Conservation (phyloP, 2,888 invertebrate species). For the Euzetes globulus region DNA sequence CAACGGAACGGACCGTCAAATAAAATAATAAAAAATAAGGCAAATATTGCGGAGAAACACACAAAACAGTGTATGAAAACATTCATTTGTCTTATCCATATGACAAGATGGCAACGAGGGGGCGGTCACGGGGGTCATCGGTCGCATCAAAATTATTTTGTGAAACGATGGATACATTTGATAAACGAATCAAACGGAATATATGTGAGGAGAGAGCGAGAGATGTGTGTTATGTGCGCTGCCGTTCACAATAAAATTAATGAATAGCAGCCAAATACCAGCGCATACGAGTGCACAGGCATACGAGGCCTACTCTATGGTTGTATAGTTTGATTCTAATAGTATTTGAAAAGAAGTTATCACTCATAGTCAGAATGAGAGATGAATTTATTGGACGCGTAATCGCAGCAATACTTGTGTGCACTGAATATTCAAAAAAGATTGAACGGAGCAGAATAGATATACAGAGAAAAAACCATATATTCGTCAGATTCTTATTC, state of each 20-base stretch:
- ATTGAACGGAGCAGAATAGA: background rate
- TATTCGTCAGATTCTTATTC: background rate
- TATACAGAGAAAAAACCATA: background rate
- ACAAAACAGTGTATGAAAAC: background rate
- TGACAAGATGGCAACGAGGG: constrained; percentile 23
- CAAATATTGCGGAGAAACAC: background rate
- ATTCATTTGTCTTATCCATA: constrained; percentile 19
- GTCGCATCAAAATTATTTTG: constrained; percentile 28
- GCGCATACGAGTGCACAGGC: constrained; percentile 17
- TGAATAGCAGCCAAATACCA: constrained; percentile 28
- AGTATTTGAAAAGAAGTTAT: constrained; percentile 30
- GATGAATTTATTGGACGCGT: constrained; percentile 24
- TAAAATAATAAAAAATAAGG: constrained; percentile 9
- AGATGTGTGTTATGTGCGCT: background rate
- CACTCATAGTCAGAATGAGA: constrained; percentile 28
- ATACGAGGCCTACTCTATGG: background rate
- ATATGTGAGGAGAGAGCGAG: background rate
- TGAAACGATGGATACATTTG: constrained; percentile 21
- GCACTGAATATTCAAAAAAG: constrained; percentile 21
- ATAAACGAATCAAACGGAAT: constrained; percentile 17
- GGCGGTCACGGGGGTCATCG: constrained; percentile 27
- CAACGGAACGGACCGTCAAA: background rate
- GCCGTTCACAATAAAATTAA: constrained; percentile 25
- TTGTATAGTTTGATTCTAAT: constrained; percentile 26
- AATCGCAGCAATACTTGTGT: constrained; percentile 24